Base-by-base conservation (phyloP, 2,888 invertebrate genomes). In the Tenthredo scrophulariae region DNA sequence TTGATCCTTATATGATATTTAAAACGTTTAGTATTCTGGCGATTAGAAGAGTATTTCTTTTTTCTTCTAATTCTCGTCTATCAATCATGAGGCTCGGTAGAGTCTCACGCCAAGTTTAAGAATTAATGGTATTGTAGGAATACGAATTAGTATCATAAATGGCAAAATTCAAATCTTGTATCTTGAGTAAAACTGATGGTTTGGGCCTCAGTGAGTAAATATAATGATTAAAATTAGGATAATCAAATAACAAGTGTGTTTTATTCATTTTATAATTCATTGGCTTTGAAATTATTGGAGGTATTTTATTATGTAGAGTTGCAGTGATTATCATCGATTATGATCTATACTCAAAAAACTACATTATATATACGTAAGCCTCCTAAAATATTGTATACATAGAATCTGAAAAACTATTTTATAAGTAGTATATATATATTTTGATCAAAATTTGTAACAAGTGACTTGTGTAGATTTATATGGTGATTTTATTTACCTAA, bases 181-280 rank as follows among this genome's bases (percentile, higher is more conserved):
- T 46, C 15, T 46, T 13, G 46, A 46, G 1, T 15, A 13, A 46
- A 15, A 46, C 46, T 46, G 46, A 46, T 15, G 3, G 46, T 15
- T 46, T 15, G 7, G n/a, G 1, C n/a, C n/a, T 54, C 10, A n/a
- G n/a, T n/a, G 54, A n/a, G n/a, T 18, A 7, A n/a, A 54, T 5
- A 72, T 37, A 72, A 9, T 72, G 37, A 72, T 37, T 37, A 1
- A 37, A 37, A 37, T 37, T 37, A 37, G 7, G 37, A 72, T 33
- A 37, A 6, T 33, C 7, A 10, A 9, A 72, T 22, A n/a, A 37
- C 5, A 4, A 72, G 4, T 29, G 40, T 72, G 40, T 62, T 62
- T 72, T 72, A 72, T 22, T 72, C 7, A n/a, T n/a, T 40, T 40
- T 72, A 72, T 72, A 72, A 72, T 72, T 33, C 9, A 72, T 72